Evolutionary conservation across 2,113 vertebrate species (phyloP).

Genomic region (Pantherophis guttatus): DNA sequence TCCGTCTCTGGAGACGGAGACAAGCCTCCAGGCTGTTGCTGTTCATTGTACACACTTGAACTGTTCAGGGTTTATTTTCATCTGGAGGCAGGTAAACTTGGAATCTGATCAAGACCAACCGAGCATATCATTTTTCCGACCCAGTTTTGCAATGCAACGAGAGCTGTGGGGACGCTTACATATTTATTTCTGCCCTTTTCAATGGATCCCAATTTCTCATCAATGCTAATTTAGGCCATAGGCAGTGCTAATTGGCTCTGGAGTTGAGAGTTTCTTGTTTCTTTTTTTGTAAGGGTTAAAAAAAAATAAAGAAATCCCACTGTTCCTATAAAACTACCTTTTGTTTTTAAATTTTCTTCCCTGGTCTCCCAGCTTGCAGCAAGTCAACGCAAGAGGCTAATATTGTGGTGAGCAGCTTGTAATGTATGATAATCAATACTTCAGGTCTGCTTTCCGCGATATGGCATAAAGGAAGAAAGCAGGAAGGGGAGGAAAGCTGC

Average conservation of each 20-base stretch:
- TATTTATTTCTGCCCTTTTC: constrained; percentile 41
- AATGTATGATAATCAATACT: constrained; percentile 67
- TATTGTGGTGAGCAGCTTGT: constrained; percentile 48
- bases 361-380: constrained; percentile 40
- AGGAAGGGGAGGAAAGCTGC: background rate
- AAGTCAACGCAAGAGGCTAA: constrained; percentile 59
- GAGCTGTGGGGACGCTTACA: constrained; percentile 24
- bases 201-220: constrained; percentile 44
- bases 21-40: constrained; percentile 49
- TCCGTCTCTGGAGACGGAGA: constrained; percentile 43
- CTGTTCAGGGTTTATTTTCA: constrained; percentile 51
- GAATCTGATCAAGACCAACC: constrained; percentile 36
- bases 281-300: background rate
- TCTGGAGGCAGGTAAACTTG: background rate
- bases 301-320: background rate
- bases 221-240: constrained; percentile 45
- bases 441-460: constrained; percentile 46
- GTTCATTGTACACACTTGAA: constrained; percentile 50
- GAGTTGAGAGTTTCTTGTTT: constrained; percentile 24
- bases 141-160: constrained; percentile 17
- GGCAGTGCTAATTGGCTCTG: constrained; percentile 21
- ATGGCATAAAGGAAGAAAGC: constrained; percentile 52
- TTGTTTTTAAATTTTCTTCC: constrained; percentile 53
- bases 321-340: constrained; percentile 39
- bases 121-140: constrained; percentile 19